Evolutionary conservation across 2,113 vertebrate species (phyloP).

Genomic region (Leptosomus discolor): DNA sequence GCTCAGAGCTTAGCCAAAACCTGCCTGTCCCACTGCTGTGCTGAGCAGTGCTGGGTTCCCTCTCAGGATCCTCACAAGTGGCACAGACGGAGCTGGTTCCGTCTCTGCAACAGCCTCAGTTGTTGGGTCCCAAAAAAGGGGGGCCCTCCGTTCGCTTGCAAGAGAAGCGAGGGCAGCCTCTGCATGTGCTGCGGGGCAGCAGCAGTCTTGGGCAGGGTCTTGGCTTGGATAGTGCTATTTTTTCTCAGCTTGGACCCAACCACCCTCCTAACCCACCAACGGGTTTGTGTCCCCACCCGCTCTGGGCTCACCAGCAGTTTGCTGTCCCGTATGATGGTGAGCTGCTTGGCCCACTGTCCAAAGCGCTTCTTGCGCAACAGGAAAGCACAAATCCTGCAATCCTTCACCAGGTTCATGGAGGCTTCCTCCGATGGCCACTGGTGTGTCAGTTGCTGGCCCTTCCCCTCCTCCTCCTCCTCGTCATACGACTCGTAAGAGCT

Average conservation of each 20-base stretch:
- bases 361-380: conserved; percentile 96
- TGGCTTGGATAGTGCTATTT: not conserved
- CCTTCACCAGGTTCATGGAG: conserved; percentile 84
- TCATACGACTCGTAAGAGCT: conserved; percentile 98
- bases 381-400: conserved; percentile 93
- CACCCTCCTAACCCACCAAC: rapidly evolving
- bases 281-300: not conserved
- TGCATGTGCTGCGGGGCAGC: not conserved
- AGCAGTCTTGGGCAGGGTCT: not conserved
- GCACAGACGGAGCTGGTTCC: not conserved
- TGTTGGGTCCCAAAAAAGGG: not conserved
- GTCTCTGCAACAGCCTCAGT: not conserved
- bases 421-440: conserved; percentile 90
- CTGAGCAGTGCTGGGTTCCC: not conserved
- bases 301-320: conserved; percentile 87
- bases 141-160: not conserved
- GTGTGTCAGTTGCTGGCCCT: conserved; percentile 80
- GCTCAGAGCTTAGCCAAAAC: not conserved
- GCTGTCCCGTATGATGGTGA: conserved; percentile 89
- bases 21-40: rapidly evolving
- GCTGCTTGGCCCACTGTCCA: conserved; percentile 96
- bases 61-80: not conserved
- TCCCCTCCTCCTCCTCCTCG: conserved; percentile 93
- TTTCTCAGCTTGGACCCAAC: not conserved
- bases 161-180: not conserved